Percentiles rank a stretch among this genome's conserved stretches.
These are phyloP conservation scores for Cephus nigrinus DNA, from an alignment of 2,888 invertebrate species.

Conservation along the genomic window DNA sequence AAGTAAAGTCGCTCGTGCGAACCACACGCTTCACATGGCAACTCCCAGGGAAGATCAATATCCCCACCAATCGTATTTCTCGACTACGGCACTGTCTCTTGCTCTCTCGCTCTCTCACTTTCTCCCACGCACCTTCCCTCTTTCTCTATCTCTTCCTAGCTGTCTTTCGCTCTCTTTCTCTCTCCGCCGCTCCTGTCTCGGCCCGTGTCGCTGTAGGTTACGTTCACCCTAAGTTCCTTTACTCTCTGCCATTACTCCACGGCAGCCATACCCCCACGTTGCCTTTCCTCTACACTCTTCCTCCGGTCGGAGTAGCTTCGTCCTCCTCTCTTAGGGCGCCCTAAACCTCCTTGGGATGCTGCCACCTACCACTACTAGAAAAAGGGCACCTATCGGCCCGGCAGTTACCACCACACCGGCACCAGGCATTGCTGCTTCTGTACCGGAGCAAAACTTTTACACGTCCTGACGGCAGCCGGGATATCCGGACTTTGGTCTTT, in stretches of 20 bases:
- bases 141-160: slow-evolving; percentile 18
- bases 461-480: not conserved
- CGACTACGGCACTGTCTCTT: slow-evolving; percentile 23
- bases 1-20: slow-evolving; percentile 38
- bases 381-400: not conserved
- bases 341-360: not conserved
- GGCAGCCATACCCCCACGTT: not conserved
- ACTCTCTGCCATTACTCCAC: not conserved
- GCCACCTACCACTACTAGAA: not conserved
- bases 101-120: slow-evolving; percentile 5
- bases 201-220: slow-evolving; percentile 11
- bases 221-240: not conserved
- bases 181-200: slow-evolving; percentile 6
- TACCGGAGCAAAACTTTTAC: not conserved
- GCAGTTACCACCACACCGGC: not conserved
- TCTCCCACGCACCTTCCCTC: slow-evolving; percentile 36
- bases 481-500: not conserved
- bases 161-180: slow-evolving; percentile 9
- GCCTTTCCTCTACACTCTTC: no score
- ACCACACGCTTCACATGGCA: slow-evolving; percentile 43
- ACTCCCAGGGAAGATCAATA: slow-evolving; percentile 58
- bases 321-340: not conserved
- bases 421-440: not conserved
- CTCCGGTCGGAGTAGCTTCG: not conserved
- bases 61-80: slow-evolving; percentile 53